Conservation (phyloP, 2,797 vertebrate species). For the Mus spretus region DNA sequence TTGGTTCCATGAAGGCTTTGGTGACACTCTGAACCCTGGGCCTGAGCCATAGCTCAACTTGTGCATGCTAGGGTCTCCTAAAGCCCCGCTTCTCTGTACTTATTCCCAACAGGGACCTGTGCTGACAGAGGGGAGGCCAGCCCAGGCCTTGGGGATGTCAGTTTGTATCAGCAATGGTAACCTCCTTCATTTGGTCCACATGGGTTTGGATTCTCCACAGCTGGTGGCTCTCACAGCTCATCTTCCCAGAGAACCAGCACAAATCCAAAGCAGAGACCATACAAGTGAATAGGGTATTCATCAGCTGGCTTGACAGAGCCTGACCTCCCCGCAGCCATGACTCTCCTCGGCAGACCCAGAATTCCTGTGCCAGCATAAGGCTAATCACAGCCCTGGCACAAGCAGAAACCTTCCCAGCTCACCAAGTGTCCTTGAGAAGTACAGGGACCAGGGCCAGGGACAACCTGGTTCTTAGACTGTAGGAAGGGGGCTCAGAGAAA, state of each 20-base stretch:
- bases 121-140: background rate
- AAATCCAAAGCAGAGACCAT: fast-evolving
- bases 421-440: background rate
- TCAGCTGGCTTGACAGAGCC: background rate
- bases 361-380: background rate
- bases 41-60: background rate
- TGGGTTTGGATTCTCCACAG: background rate
- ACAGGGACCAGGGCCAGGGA: fast-evolving
- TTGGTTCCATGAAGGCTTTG: background rate
- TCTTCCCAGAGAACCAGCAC: background rate
- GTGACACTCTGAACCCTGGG: background rate
- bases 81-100: background rate
- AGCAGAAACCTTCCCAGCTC: fast-evolving
- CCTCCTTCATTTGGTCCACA: background rate
- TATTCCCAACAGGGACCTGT: background rate
- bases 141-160: background rate
- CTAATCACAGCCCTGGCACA: background rate
- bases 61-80: background rate
- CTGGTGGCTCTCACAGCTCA: fast-evolving
- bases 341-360: background rate
- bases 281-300: background rate
- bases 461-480: background rate
- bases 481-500: background rate
- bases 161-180: fast-evolving
- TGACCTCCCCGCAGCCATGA: background rate